Evolutionary conservation across 2,113 vertebrate genomes (phyloP).

Genomic region (Conger conger): DNA sequence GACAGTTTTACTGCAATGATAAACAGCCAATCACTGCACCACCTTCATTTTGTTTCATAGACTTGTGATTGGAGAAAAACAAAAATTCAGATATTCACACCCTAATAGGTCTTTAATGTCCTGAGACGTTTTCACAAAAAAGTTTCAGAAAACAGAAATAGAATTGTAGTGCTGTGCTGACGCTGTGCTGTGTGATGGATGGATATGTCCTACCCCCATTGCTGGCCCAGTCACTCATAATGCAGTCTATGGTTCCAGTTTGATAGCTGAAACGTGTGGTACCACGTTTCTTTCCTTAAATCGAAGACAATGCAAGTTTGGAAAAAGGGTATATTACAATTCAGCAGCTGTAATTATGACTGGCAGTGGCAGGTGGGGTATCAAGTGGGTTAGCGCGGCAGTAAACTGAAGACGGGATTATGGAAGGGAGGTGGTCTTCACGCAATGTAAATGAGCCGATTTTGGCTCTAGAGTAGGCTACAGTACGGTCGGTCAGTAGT

Average conservation of each 20-base stretch:
- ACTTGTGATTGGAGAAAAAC: not conserved
- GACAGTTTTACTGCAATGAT: too few relatives aligned
- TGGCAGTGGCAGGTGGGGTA: not conserved
- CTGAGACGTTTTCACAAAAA: too few relatives aligned
- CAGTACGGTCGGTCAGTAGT: not conserved
- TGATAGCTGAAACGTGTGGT: too few relatives aligned
- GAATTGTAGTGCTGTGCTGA: too few relatives aligned
- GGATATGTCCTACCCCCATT: too few relatives aligned
- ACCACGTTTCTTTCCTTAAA: too few relatives aligned
- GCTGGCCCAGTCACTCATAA: too few relatives aligned
- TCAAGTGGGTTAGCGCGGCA: not conserved
- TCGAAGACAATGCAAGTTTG: too few relatives aligned
- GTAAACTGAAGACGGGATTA: not conserved
- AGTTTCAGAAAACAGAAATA: too few relatives aligned
- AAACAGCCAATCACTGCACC: too few relatives aligned
- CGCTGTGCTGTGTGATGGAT: too few relatives aligned
- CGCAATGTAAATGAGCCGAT: not conserved
- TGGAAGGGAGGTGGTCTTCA: not conserved
- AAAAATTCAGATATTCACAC: not conserved
- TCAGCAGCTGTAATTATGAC: not conserved
- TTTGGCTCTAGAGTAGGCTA: not conserved
- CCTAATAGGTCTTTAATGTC: not conserved
- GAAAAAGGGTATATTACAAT: not conserved
- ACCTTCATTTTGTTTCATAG: not conserved
- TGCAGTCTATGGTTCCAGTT: too few relatives aligned